These are phyloP conservation scores for Ferdinandea cuprea DNA, from an alignment of 2,888 invertebrate genomes.

Conservation along the genomic window DNA sequence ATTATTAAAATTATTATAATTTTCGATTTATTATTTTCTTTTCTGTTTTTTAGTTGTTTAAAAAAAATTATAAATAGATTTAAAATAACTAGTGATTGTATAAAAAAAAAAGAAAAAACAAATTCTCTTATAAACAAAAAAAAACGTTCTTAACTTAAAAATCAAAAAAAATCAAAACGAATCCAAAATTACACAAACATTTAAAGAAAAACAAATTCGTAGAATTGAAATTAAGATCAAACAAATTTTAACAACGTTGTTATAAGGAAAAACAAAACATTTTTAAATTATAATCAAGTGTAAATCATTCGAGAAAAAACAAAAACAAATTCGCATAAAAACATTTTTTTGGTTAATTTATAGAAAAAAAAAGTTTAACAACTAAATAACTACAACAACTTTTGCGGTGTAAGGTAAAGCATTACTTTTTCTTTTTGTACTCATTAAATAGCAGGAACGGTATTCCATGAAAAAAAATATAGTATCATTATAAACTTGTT, in stretches of 20 bases:
- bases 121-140: constrained; percentile 61
- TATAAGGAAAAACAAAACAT: constrained; percentile 68
- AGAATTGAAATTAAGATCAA: constrained; percentile 44
- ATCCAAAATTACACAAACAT: constrained; percentile 41
- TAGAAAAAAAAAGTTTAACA: constrained; percentile 43
- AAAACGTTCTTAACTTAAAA: constrained; percentile 45
- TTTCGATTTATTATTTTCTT: constrained; percentile 57
- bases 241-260: constrained; percentile 57
- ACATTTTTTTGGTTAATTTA: constrained; percentile 53
- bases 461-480: constrained; percentile 62
- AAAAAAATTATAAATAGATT: constrained; percentile 71
- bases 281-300: constrained; percentile 71
- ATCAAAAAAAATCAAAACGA: constrained; percentile 47
- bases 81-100: constrained; percentile 77
- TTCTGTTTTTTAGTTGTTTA: constrained; percentile 70
- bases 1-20: constrained; percentile 66
- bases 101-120: constrained; percentile 77
- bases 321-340: constrained; percentile 61
- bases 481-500: constrained; percentile 32
- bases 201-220: constrained; percentile 64
- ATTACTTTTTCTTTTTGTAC: constrained; percentile 58
- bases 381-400: constrained; percentile 55
- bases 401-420: constrained; percentile 68
- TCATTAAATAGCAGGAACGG: constrained; percentile 68
- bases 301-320: constrained; percentile 64